phyloP scores from a whole-genome alignment of 35 echinoderm and acorn worm species.

The Hemicentrotus pulcherrimus region DNA sequence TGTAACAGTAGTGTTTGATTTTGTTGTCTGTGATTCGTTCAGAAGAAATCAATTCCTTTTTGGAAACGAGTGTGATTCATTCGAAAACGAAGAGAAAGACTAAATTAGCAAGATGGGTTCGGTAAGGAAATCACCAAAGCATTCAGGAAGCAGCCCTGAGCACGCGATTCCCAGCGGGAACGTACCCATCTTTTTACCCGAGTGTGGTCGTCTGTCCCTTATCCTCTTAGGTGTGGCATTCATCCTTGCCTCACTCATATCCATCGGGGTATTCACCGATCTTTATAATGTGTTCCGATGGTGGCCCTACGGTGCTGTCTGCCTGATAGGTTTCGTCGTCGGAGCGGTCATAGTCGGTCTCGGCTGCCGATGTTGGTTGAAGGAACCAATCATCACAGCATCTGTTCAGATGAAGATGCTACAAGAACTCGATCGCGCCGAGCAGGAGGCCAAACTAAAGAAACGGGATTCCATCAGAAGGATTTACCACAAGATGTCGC shows the following conservation, averaged over 20 bases:
- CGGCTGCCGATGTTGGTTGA: conserved; percentile 29
- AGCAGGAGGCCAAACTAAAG: conserved; percentile 37
- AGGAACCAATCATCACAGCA: conserved; percentile 16
- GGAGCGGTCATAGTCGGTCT: conserved; percentile 31
- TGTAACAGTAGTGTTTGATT: background rate
- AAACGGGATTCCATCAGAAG: conserved; percentile 37
- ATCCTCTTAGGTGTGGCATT: conserved; percentile 31
- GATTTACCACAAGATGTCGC: conserved; percentile 48
- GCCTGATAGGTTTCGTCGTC: conserved; percentile 11
- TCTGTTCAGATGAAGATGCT: conserved; percentile 50
- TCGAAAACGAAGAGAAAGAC: background rate
- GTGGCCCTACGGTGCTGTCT: conserved; percentile 38
- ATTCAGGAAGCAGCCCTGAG: conserved; percentile 34
- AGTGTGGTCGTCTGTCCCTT: conserved; percentile 23
- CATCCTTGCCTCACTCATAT: conserved; percentile 30
- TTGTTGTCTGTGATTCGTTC: background rate
- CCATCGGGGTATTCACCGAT: conserved; percentile 33
- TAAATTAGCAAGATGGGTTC: background rate
- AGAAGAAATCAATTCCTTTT: background rate
- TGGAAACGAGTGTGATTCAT: background rate
- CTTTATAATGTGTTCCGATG: conserved; percentile 40
- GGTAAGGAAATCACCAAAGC: background rate
- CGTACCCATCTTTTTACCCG: conserved; percentile 19
- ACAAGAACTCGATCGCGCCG: conserved; percentile 22
- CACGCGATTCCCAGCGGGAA: conserved; percentile 17